phyloP scores from a whole-genome alignment of 2,888 invertebrate genomes.

The Dolichomitus sp. region DNA sequence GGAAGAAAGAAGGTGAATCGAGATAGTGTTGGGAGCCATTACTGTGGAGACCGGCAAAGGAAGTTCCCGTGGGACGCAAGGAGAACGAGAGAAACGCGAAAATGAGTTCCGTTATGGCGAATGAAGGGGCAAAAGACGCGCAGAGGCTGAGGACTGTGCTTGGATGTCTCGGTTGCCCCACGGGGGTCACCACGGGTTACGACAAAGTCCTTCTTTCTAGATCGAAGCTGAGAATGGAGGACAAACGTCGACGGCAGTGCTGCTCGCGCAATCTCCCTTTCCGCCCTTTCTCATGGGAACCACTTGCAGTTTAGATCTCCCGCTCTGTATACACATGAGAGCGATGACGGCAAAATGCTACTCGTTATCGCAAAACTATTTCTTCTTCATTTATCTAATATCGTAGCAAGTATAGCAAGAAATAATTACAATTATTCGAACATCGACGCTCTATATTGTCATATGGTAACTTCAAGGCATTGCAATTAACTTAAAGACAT shows the following conservation, averaged over 20 bases:
- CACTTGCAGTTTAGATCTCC: slow-evolving; percentile 72
- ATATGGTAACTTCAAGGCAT: no score
- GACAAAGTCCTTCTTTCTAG: slow-evolving; percentile 40
- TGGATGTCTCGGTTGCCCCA: slow-evolving; percentile 58
- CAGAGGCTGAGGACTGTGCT: slow-evolving; percentile 47
- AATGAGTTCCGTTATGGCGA: slow-evolving; percentile 67
- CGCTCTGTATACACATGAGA: slow-evolving; percentile 18
- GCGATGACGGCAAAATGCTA: slow-evolving; percentile 28
- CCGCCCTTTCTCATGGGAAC: slow-evolving; percentile 70
- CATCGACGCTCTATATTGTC: no score
- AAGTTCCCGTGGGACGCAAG: slow-evolving; percentile 54
- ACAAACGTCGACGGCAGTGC: slow-evolving; percentile 38
- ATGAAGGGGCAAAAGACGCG: slow-evolving; percentile 20
- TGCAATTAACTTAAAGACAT: no score
- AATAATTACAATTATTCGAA: background rate
- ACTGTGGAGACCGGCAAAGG: slow-evolving; percentile 51
- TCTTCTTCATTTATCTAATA: background rate
- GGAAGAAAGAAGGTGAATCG: slow-evolving; percentile 61
- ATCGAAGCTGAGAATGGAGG: slow-evolving; percentile 43
- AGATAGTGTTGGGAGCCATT: slow-evolving; percentile 64
- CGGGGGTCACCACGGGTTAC: slow-evolving; percentile 61
- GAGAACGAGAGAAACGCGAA: slow-evolving; percentile 58
- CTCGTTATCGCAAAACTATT: background rate
- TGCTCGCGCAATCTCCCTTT: slow-evolving; percentile 45
- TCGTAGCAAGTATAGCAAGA: background rate